Evolutionary conservation across 2,113 vertebrate genomes (phyloP), one percentile per base, ranked within the genome.

Genomic region (Gracilinanus agilis): DNA sequence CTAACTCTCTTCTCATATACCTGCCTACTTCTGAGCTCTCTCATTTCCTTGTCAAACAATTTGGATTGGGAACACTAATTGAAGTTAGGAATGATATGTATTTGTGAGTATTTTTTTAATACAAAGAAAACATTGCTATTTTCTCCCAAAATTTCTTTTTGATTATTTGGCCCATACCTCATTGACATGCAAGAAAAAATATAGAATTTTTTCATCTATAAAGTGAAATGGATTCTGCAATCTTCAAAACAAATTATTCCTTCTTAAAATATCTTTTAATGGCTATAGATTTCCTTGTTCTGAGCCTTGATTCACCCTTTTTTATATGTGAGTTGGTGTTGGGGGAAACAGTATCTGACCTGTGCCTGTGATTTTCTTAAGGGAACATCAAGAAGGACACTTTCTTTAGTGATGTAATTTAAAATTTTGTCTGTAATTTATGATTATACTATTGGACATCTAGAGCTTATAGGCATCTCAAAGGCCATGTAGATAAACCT

Each of bases 1-100:
- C 92, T 12, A 53, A 27, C 44, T 93, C 55, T 34, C 16, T 94
- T 94, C 8, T 4, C 34, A 91, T 40, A 54, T 89, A 90, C 19
- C 24, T 89, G 89, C 19, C 24, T 89, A 54, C 55, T 75, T 95
- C 89, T 58, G 55, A 53, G 34, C 4, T 95, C 0, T n/a, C 0
- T 93, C 0, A 90, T 24, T 29, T 90, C 12, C 19, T 92, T 88
- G 88, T 92, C 3, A 92, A 49, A 92, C 21, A 61, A 93, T 95
- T 95, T 94, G 44, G 89, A 0, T 93, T 19, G 95, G n/a, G 67
- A 89, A 55, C 90, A 61, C 13, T 9, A 34, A 3, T 91, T 90
- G 88, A 93, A 4, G 88, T 25, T 90, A 2, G 0, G 27, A 34
- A 61, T 61, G 58, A 34, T 61, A 61, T 29, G 29, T 19, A 75